Percentiles rank a stretch among this genome's conserved stretches.
Conservation (phyloP, 1,140 invertebrate genomes). For the Elymnias hypermnestra region DNA sequence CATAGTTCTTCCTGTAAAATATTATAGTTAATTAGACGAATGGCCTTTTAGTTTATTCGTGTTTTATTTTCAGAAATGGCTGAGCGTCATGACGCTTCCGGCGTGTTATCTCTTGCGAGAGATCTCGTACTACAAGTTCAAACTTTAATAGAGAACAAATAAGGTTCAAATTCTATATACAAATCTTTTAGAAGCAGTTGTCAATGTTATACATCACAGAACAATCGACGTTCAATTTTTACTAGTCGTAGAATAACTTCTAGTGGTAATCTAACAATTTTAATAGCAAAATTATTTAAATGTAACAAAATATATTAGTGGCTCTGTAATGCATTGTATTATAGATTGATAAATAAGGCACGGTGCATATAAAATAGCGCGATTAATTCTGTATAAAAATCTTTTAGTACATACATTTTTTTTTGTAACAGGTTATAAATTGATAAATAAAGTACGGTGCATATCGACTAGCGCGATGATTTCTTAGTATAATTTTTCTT, state of each 20-base stretch:
- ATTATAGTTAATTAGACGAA: no score
- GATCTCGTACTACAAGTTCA: slow-evolving; percentile 92
- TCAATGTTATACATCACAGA: slow-evolving; percentile 11
- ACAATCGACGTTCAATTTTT: slow-evolving; percentile 9
- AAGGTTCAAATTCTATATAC: slow-evolving; percentile 34
- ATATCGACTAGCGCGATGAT: no score
- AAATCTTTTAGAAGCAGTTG: slow-evolving; percentile 3
- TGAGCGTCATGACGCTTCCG: slow-evolving; percentile 90
- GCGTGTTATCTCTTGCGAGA: slow-evolving; percentile 87
- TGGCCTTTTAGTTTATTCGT: neutral
- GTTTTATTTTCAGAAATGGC: slow-evolving; percentile 91
- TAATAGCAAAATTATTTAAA: slow-evolving; percentile 6
- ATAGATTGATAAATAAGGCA: slow-evolving; percentile 6
- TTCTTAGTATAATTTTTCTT: no score
- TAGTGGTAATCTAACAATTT: slow-evolving; percentile 7
- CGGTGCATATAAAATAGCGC: slow-evolving; percentile 3
- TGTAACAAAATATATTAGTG: slow-evolving; percentile 5
- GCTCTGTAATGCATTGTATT: neutral
- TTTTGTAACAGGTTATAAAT: no score
- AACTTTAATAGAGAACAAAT: slow-evolving; percentile 93
- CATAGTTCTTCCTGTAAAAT: no score
- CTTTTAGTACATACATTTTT: no score
- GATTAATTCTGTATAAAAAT: no score
- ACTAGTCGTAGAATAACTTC: slow-evolving; percentile 11
- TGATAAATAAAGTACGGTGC: no score